Evolutionary conservation across 2,888 invertebrate genomes (phyloP), one percentile per base, ranked within the genome.

Genomic region (Troglohyphantes excavatus): DNA sequence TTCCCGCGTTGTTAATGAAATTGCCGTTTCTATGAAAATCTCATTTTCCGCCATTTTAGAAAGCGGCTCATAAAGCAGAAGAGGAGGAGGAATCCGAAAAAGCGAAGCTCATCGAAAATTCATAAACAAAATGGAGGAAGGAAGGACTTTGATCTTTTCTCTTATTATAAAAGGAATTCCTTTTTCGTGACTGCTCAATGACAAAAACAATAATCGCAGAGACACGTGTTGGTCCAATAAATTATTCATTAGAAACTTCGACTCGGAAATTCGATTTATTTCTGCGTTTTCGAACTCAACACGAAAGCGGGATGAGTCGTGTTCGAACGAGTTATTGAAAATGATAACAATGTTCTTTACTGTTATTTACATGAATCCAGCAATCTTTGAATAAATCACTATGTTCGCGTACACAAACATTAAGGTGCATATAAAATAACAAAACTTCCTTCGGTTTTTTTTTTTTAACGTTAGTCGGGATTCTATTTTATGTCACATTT

Each of bases 181-280:
- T 43, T 53, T 79, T 39, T 39, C 59, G 33, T 33, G 29, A 75
- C 33, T 17, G 59, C 17, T 78, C 63, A 39, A n/a, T 67, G 53
- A 82, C 39, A 39, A 82, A 82, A 70, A 81, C 46, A 81, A 29
- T 53, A 26, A 65, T 21, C 68, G 17, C 13, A 29, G 65, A 81
- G 73, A 81, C 79, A 87, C 61, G 70, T 81, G 87, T 81, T 72
- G 81, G 26, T 27, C 29, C 79, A 39, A 81, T 87, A 87, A 87
- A 87, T 87, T 87, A 87, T 87, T 87, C 87, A 87, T 81, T 33
- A 39, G 73, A 61, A 43, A 9, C 23, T 78, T 23, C 11, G 21
- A 86, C 33, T 61, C 27, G 29, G 27, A 27, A 79, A 86, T 79
- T 68, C 78, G 79, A 86, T 86, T 86, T 86, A 76, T 86, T 86